Conservation (phyloP, 1,140 invertebrate species). For the Lineus longissimus region DNA sequence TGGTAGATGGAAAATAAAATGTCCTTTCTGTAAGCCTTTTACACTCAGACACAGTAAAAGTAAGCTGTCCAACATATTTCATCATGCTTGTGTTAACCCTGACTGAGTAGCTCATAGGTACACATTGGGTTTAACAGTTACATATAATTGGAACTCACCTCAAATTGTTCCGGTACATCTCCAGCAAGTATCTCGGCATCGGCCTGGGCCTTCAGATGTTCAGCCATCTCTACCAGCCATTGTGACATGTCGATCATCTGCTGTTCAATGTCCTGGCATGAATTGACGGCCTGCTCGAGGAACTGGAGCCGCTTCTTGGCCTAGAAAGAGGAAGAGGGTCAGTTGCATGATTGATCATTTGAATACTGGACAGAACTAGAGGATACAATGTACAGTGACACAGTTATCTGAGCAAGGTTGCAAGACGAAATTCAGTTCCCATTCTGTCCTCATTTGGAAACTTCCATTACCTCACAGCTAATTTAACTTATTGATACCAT, state of each 20-base stretch:
- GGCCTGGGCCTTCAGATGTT: constrained; percentile 67
- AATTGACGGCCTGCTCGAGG: constrained; percentile 71
- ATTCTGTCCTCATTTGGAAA: too few relatives aligned
- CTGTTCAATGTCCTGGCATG: constrained; percentile 75
- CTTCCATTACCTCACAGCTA: background rate
- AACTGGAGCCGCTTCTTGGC: constrained; percentile 67
- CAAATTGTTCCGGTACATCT: constrained; percentile 75
- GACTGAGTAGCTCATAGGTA: too few relatives aligned
- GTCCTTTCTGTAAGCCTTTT: too few relatives aligned
- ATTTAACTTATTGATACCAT: background rate
- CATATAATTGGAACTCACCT: constrained; percentile 58
- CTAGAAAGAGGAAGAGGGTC: constrained; percentile 49
- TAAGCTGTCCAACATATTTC: too few relatives aligned
- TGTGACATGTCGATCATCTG: constrained; percentile 72
- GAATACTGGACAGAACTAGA: too few relatives aligned
- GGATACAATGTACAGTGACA: too few relatives aligned
- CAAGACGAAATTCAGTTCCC: too few relatives aligned
- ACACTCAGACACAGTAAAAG: too few relatives aligned
- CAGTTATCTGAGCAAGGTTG: too few relatives aligned
- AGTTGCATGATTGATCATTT: constrained; percentile 3
- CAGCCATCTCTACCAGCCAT: constrained; percentile 70
- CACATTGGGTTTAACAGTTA: too few relatives aligned
- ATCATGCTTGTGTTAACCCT: too few relatives aligned
- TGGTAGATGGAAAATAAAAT: too few relatives aligned
- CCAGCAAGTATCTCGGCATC: constrained; percentile 76